Base-by-base conservation (phyloP, 2,888 invertebrate species). In the Caenorhabditis sinica region DNA sequence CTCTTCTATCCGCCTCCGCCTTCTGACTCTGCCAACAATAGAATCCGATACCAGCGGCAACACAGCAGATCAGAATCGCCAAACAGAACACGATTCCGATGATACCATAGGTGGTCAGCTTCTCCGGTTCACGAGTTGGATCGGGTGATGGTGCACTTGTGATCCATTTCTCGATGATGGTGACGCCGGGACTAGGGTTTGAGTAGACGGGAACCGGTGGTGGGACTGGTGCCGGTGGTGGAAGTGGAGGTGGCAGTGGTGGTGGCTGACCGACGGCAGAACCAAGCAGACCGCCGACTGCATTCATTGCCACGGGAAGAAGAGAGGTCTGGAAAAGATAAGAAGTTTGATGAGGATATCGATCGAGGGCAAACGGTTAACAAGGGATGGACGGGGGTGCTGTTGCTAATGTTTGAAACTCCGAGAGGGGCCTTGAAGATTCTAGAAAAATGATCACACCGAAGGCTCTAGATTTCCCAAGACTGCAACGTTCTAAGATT, bases 21-120 rank as follows among this genome's bases (percentile, higher is more conserved):
- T 45, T 23, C n/a, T 45, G 45, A 5, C 11, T 45, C 45, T 45
- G 45, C 45, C 45, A 65, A 23, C 43, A n/a, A 30, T 65, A 65
- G 65, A 65, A 65, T 28, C 65, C 65, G 15, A 65, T 30, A 1
- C 65, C 65, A 1, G 45, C 45, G 8, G 65, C 65, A n/a, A n/a
- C n/a, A 15, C 45, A 65, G 30, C 45, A 28, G 28, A 65, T 30
- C 9, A 25, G 28, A n/a, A 45, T n/a, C 4, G 28, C 13, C 8
- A 65, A 11, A 13, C 33, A 8, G 13, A 61, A 23, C 1, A 65
- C 45, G 28, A 43, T 17, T 1, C 28, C 65, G 17, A 65, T 17
- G n/a, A 65, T 65, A 8, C 65, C 65, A 30, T 45, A 65, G 5
- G 40, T 45, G 11, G 65, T 65, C 6, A 65, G 20, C 5, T 25